Percentiles rank a stretch among this genome's conserved stretches.
These are phyloP conservation scores for Actinopyga echinites DNA, from an alignment of 53 echinoderm and acorn worm genomes.

Conservation along the genomic window DNA sequence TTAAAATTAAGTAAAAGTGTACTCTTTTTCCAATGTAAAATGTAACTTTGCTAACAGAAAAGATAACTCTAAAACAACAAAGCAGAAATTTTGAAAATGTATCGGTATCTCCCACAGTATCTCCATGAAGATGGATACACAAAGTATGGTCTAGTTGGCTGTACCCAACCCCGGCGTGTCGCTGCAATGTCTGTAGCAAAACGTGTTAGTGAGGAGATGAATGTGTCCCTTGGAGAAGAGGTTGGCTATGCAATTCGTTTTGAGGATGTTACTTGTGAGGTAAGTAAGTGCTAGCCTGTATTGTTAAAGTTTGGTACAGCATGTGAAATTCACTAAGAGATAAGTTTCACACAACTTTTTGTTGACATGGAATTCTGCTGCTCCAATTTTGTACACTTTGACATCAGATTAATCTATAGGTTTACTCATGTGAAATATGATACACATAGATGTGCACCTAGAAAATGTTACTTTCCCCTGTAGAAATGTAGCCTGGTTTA, in stretches of 20 bases:
- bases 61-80: too few species aligned
- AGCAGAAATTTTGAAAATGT: too few species aligned
- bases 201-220: conserved; percentile 96
- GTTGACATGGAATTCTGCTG: too few species aligned
- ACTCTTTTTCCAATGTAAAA: not conserved
- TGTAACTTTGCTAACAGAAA: too few species aligned
- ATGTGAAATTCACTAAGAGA: not conserved
- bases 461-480: too few species aligned
- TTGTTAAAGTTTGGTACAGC: too few species aligned
- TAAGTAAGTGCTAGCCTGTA: conserved; percentile 27
- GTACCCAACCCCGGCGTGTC: conserved; percentile 94
- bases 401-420: too few species aligned
- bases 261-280: conserved; percentile 94
- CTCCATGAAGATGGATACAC: conserved; percentile 97
- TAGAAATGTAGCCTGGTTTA: too few species aligned
- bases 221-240: conserved; percentile 79
- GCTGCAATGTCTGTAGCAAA: conserved; percentile 99
- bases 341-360: not conserved
- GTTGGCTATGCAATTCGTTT: conserved; percentile 98
- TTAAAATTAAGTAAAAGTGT: not conserved
- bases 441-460: too few species aligned
- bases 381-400: too few species aligned
- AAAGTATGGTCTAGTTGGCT: conserved; percentile 92
- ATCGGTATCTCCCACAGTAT: conserved; percentile 45
- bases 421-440: too few species aligned